A percentile compares a stretch with the other conserved stretches of the same genome.
These are phyloP conservation scores for Neosilurus hyrtlii DNA, from an alignment of 2,797 vertebrate species.

Conservation along the genomic window DNA sequence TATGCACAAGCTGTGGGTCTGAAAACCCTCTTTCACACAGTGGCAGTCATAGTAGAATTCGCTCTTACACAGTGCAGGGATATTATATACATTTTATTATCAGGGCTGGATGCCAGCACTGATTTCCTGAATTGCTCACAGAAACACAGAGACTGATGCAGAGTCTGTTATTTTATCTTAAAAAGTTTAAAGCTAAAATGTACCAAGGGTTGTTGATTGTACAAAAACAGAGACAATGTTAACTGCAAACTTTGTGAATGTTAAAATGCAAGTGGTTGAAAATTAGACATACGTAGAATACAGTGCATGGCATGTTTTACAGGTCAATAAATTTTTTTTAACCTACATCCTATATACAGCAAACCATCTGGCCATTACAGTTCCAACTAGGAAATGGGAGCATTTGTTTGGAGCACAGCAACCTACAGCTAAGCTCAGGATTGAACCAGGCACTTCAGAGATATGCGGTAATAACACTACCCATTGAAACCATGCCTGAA, in stretches of 20 bases:
- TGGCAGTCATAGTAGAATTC: neutral
- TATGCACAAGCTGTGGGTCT: neutral
- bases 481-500: neutral
- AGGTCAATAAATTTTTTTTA: no score
- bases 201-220: neutral
- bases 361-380: neutral
- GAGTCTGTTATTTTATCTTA: neutral
- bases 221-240: neutral
- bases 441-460: neutral
- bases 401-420: no score
- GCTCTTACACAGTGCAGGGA: neutral
- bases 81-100: neutral
- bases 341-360: neutral
- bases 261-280: neutral
- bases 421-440: no score
- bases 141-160: no score
- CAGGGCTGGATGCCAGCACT: no score
- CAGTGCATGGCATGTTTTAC: no score
- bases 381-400: neutral
- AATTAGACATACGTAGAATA: neutral
- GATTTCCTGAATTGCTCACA: no score
- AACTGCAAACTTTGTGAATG: neutral
- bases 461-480: neutral
- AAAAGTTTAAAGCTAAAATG: neutral
- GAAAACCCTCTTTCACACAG: neutral